These are phyloP conservation scores for Dasyprocta punctata DNA, from an alignment of 2,113 vertebrate genomes.

Conservation along the genomic window DNA sequence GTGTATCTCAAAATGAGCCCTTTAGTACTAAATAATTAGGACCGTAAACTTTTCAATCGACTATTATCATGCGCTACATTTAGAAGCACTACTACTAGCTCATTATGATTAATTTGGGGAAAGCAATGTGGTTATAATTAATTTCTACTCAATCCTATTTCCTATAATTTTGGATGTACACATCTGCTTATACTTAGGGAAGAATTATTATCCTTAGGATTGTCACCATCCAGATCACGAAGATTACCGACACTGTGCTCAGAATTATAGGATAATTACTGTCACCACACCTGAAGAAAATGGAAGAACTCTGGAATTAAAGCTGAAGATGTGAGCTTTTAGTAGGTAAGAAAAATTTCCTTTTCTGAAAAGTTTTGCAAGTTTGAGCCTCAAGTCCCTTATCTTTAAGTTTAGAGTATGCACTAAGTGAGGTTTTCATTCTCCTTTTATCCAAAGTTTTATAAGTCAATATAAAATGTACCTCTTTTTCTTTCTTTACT, in stretches of 20 bases:
- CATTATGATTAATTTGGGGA: conserved; percentile 61
- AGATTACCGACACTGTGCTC: conserved; percentile 49
- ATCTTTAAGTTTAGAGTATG: not conserved
- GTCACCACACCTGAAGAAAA: not conserved
- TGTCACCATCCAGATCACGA: conserved; percentile 55
- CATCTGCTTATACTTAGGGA: conserved; percentile 72
- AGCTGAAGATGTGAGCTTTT: not conserved
- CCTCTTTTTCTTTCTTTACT: not conserved
- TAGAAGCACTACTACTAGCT: conserved; percentile 29
- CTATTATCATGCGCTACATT: not conserved
- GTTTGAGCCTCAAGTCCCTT: not conserved
- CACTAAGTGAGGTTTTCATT: not conserved
- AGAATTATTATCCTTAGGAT: conserved; percentile 46
- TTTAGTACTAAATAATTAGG: conserved; percentile 61
- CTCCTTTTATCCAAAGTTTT: not conserved
- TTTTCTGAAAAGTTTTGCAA: not conserved
- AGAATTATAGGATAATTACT: conserved; percentile 20
- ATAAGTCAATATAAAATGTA: not conserved
- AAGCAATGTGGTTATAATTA: conserved; percentile 75
- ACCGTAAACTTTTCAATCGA: not conserved
- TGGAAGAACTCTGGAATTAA: not conserved
- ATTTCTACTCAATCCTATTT: conserved; percentile 67
- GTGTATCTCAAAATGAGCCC: conserved; percentile 20
- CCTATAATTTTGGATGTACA: conserved; percentile 37
- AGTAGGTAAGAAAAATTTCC: not conserved